phyloP scores from a whole-genome alignment of 2,888 invertebrate species.

The Petrolisthes cinctipes region DNA sequence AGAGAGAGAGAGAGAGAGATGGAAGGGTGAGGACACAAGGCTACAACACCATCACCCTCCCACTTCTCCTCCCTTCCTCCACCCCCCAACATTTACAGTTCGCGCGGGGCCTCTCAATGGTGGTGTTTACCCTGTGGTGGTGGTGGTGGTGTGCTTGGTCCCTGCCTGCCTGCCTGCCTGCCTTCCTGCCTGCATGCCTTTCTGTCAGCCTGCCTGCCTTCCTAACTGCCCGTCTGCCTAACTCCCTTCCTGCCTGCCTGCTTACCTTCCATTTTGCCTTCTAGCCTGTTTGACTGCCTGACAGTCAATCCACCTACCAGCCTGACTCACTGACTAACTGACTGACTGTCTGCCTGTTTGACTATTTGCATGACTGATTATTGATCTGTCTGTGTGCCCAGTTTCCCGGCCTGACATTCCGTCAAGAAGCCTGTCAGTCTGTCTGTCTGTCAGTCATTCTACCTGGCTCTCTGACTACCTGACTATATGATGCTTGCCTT shows the following conservation, averaged over 20 bases:
- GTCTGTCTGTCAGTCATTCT: no score
- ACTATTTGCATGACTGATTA: no score
- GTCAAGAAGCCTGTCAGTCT: no score
- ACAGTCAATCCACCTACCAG: neutral
- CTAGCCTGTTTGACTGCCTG: neutral
- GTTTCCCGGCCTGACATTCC: no score
- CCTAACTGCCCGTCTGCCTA: neutral
- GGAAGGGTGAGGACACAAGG: neutral
- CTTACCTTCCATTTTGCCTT: neutral
- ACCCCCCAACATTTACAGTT: constrained; percentile 42
- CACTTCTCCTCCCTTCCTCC: neutral
- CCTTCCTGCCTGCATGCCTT: constrained; percentile 11
- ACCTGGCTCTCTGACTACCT: no score
- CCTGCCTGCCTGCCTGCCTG: constrained; percentile 5
- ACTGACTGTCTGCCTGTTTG: no score
- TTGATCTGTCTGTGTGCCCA: no score
- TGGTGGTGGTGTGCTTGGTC: constrained; percentile 50
- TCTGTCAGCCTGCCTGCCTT: constrained; percentile 5
- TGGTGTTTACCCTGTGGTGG: constrained; percentile 33
- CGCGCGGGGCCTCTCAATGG: constrained; percentile 36
- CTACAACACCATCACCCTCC: no score
- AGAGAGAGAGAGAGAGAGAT: neutral
- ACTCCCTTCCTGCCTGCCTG: neutral
- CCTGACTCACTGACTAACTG: neutral
- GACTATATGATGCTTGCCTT: no score